Evolutionary conservation across 2,797 vertebrate species (phyloP).

Genomic region (Falco rusticolus): DNA sequence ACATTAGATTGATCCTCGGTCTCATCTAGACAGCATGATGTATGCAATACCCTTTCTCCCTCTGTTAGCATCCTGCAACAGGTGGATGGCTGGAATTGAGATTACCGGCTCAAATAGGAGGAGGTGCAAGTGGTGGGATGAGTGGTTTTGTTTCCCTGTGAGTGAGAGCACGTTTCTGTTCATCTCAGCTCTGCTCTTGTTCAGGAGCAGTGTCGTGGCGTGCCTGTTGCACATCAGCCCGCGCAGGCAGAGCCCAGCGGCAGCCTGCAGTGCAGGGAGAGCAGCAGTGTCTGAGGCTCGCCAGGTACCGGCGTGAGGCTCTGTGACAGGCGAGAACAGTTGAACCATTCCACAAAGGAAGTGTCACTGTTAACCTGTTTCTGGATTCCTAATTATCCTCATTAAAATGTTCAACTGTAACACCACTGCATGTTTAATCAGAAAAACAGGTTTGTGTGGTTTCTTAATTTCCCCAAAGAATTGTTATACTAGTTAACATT

Average conservation of each 20-base stretch:
- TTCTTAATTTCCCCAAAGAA: background rate
- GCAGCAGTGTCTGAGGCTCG: rapidly evolving
- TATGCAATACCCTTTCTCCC: background rate
- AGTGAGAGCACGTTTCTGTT: background rate
- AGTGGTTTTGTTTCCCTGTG: background rate
- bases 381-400: constrained; percentile 6
- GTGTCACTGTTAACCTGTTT: background rate
- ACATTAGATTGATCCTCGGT: rapidly evolving
- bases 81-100: background rate
- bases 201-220: background rate
- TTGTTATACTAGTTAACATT: background rate
- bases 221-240: background rate
- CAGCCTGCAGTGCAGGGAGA: background rate
- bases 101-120: background rate
- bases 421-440: background rate
- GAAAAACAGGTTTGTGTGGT: background rate
- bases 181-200: background rate
- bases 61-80: background rate
- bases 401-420: background rate
- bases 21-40: rapidly evolving
- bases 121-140: background rate
- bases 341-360: background rate
- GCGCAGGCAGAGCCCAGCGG: rapidly evolving
- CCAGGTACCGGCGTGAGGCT: background rate
- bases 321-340: background rate